Conservation (phyloP, 2,113 vertebrate species). For the Thalassoma bifasciatum region DNA sequence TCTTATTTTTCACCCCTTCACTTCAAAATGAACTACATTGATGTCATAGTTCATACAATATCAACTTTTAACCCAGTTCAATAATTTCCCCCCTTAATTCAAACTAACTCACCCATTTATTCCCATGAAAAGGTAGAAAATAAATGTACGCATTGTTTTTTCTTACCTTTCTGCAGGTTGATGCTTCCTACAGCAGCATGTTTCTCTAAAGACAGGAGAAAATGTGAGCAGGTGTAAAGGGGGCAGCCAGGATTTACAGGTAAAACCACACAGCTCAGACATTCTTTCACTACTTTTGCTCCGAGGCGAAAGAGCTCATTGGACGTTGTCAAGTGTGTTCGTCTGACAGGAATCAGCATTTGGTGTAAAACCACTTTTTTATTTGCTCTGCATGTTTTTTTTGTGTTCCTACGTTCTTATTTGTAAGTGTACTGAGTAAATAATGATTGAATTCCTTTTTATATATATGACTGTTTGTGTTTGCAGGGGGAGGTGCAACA, state of each 20-base stretch:
- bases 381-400: background rate
- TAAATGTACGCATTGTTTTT: background rate
- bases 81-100: no score
- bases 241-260: conserved; percentile 28
- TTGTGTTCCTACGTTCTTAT: no score
- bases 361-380: background rate
- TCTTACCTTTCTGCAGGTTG: conserved; percentile 29
- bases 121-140: no score
- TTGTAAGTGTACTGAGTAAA: no score
- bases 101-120: no score
- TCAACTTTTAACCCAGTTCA: no score
- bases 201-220: background rate
- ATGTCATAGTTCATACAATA: no score
- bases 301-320: background rate
- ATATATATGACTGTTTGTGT: background rate
- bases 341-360: background rate
- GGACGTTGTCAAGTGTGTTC: background rate
- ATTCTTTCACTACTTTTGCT: background rate
- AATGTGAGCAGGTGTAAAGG: background rate
- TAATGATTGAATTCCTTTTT: no score
- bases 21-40: no score
- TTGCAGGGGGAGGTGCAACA: background rate
- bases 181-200: background rate
- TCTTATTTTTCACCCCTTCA: no score
- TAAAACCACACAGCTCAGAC: background rate